Evolutionary conservation across 2,113 vertebrate species (phyloP), one percentile per base, ranked within the genome.

Genomic region (Paedocypris sp.): DNA sequence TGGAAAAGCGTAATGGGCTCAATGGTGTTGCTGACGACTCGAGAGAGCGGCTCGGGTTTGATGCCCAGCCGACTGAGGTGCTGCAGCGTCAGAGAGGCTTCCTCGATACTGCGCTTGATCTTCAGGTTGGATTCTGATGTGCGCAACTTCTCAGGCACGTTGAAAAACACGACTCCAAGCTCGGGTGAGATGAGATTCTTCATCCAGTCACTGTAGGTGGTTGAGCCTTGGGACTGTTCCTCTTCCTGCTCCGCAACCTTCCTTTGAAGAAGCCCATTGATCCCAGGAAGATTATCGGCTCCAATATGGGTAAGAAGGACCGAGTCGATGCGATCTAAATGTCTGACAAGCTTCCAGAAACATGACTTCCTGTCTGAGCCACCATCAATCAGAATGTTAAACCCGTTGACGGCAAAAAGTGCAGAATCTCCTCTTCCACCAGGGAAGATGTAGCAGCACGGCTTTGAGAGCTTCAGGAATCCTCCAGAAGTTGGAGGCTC

Each of bases 381-480:
- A 33, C 95, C 95, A 2, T 99, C 94, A 51, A 99, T 89, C 47
- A 99, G 78, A 73, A 99, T 94, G 76, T 97, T 97, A 80, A 98
- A 99, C 11, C 95, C 95, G 13, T 97, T 98, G 48, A 99, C 94
- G 5, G 94, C 94, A 74, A 99, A 97, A 46, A 99, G 90, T 6
- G 94, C 94, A 1, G 95, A 98, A 75, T 99, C 95, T 28, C 95
- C 95, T n/a, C 94, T 87, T 66, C 93, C 94, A 0, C 93, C 94
- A 1, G 95, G 95, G 53, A 99, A 99, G 68, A 99, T 96, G 74
- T 99, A 99, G 79, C 94, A 97, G 75, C 95, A 99, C 65, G 95
- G 95, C 36, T 94, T 96, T 52, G 95, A 99, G 54, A 99, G 89
- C 70, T 98, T 98, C 69, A 99, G 76, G 77, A 99, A 99, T 41